phyloP scores from a whole-genome alignment of 2,888 invertebrate species.

The Steinernema hermaphroditum region DNA sequence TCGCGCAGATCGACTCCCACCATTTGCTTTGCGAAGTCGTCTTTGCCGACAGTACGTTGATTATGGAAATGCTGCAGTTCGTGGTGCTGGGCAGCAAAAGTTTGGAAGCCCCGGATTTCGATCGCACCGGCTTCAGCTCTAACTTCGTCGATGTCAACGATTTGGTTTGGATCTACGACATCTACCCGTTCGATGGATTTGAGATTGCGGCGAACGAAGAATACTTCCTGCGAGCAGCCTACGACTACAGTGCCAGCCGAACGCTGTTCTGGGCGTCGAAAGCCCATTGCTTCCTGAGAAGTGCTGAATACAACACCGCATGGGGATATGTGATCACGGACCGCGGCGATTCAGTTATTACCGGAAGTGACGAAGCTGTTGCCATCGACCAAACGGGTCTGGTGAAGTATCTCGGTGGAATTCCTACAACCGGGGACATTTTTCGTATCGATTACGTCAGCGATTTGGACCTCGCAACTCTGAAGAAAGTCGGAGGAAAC shows the following conservation, averaged over 20 bases:
- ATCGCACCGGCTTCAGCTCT: neutral
- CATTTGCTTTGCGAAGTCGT: neutral
- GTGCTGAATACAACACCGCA: neutral
- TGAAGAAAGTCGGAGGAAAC: neutral
- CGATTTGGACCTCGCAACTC: neutral
- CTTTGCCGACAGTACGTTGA: neutral
- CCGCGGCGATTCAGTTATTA: neutral
- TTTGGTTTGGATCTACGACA: conserved; percentile 14
- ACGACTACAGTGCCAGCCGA: neutral
- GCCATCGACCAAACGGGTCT: neutral
- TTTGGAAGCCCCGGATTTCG: neutral
- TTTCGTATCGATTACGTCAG: conserved; percentile 11
- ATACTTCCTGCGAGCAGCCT: neutral
- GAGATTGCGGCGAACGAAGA: neutral
- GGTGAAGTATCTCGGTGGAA: neutral
- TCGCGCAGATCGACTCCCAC: neutral
- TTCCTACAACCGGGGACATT: neutral
- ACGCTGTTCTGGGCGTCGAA: neutral
- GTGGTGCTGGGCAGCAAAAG: neutral
- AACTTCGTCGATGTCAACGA: conserved; percentile 14
- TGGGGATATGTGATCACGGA: conserved; percentile 1
- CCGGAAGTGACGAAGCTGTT: conserved; percentile 24
- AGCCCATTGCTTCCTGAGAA: neutral
- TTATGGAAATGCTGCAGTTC: neutral
- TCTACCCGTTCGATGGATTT: neutral